These are phyloP conservation scores for Tursiops truncatus DNA, from an alignment of 2,113 vertebrate species.

Conservation along the genomic window DNA sequence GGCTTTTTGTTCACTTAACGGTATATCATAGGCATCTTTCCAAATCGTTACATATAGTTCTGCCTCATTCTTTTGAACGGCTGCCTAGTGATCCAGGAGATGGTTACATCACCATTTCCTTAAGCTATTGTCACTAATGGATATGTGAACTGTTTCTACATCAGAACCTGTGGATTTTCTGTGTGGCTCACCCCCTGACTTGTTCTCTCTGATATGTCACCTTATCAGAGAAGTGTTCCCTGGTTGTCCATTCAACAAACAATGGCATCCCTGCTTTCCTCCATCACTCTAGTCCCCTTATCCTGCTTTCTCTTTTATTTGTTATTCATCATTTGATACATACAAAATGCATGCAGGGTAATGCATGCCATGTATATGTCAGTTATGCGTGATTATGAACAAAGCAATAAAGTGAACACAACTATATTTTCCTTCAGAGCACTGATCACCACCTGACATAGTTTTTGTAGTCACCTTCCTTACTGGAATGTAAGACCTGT, in stretches of 20 bases:
- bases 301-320: background rate
- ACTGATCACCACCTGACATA: background rate
- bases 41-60: background rate
- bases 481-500: background rate
- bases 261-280: background rate
- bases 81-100: background rate
- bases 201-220: background rate
- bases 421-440: background rate
- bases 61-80: background rate
- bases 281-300: background rate
- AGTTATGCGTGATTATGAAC: background rate
- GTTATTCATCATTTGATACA: background rate
- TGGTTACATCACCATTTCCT: background rate
- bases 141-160: background rate
- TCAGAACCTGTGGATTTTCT: background rate
- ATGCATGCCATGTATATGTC: background rate
- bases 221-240: background rate
- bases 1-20: constrained; percentile 21
- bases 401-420: background rate
- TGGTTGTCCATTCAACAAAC: background rate
- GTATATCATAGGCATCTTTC: background rate
- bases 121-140: background rate
- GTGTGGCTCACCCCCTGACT: background rate
- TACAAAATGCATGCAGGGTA: background rate
- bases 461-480: background rate